Evolutionary conservation across 2,797 vertebrate genomes (phyloP).

Genomic region (Fistularia commersonii): DNA sequence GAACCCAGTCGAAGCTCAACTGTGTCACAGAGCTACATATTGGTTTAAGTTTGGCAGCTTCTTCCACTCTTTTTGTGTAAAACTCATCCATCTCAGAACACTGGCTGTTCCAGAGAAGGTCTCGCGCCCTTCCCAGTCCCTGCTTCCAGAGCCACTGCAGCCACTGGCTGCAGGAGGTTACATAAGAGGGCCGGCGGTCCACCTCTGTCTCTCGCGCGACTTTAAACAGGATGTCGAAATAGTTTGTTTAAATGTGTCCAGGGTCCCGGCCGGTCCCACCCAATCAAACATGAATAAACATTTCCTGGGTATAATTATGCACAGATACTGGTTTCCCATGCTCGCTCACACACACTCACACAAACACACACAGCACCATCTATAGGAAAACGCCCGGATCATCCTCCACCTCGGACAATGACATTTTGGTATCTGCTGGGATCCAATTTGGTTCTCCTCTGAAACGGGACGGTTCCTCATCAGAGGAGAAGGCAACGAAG

Average conservation of each 20-base stretch:
- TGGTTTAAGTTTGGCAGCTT: too few relatives aligned
- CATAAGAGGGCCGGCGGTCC: slow-evolving; percentile 57
- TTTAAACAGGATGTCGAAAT: slow-evolving; percentile 88
- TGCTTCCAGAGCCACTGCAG: too few relatives aligned
- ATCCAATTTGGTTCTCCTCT: too few relatives aligned
- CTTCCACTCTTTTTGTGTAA: too few relatives aligned
- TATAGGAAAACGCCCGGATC: slow-evolving; percentile 24
- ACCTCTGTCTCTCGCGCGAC: slow-evolving; percentile 60
- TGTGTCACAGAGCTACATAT: too few relatives aligned
- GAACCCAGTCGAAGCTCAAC: too few relatives aligned
- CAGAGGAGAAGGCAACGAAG: too few relatives aligned
- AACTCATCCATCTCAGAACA: too few relatives aligned
- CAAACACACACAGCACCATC: slow-evolving; percentile 10
- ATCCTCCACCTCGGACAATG: slow-evolving; percentile 23
- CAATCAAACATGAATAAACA: slow-evolving; percentile 85
- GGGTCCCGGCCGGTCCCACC: slow-evolving; percentile 81
- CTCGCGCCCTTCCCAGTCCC: too few relatives aligned
- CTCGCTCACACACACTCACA: slow-evolving; percentile 24
- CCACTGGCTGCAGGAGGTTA: slow-evolving; percentile 31
- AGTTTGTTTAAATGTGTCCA: slow-evolving; percentile 89
- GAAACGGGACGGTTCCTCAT: too few relatives aligned
- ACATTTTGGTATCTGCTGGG: too few relatives aligned
- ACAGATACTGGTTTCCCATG: slow-evolving; percentile 62
- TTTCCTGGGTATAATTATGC: slow-evolving; percentile 86
- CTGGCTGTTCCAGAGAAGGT: too few relatives aligned